Evolutionary conservation across 2,797 vertebrate genomes (phyloP).

Genomic region (Diplodus puntazzo): DNA sequence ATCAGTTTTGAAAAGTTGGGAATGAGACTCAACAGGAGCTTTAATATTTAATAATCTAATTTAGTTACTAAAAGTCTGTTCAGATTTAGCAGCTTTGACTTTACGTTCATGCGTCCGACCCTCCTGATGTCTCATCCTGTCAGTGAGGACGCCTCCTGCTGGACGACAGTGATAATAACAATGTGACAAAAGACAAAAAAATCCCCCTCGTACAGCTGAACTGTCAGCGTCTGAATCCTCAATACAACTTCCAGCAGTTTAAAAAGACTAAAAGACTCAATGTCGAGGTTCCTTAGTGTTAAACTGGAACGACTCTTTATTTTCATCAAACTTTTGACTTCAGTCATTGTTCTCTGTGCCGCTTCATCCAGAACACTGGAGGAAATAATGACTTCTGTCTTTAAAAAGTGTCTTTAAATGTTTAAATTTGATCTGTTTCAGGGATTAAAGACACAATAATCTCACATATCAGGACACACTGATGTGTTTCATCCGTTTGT

Average conservation of each 20-base stretch:
- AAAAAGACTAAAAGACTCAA: no score
- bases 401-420: neutral
- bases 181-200: neutral
- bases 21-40: neutral
- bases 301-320: neutral
- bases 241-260: no score
- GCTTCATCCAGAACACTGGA: no score
- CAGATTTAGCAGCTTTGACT: neutral
- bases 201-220: neutral
- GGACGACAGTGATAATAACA: neutral
- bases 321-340: no score
- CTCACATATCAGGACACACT: no score
- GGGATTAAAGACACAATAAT: neutral
- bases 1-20: no score
- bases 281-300: neutral
- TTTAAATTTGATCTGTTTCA: neutral
- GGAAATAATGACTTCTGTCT: no score
- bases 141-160: slow-evolving; percentile 4
- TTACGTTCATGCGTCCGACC: neutral
- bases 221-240: no score
- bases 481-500: neutral
- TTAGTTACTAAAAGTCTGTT: neutral
- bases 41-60: neutral
- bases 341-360: no score
- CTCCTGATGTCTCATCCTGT: neutral